phyloP scores from a whole-genome alignment of 1,140 invertebrate species.

The Lepidotrigona ventralis region DNA sequence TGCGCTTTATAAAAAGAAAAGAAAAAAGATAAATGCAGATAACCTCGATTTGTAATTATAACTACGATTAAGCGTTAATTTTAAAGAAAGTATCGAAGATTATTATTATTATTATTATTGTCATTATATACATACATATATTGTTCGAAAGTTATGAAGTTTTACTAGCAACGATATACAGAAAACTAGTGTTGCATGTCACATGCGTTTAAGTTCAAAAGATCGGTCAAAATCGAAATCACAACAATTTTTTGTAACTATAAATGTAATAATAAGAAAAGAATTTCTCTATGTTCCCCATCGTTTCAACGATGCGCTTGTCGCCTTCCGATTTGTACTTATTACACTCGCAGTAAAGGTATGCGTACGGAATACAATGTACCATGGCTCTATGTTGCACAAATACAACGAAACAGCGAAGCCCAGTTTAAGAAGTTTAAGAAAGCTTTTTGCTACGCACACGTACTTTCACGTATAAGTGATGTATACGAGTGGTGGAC shows the following conservation, averaged over 20 bases:
- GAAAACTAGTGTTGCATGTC: conserved; percentile 28
- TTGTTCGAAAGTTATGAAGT: not conserved
- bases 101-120: not conserved
- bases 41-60: conserved; percentile 4
- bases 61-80: not conserved
- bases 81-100: not conserved
- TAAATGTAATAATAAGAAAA: not conserved
- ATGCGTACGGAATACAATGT: not conserved
- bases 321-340: not conserved
- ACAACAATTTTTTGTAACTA: conserved; percentile 20
- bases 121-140: not conserved
- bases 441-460: conserved; percentile 18
- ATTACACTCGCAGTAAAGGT: not conserved
- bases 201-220: conserved; percentile 49
- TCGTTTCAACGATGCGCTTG: not conserved
- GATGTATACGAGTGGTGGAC: conserved; percentile 1
- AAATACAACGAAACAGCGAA: conserved; percentile 6
- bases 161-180: conserved; percentile 12
- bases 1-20: not conserved
- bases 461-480: conserved; percentile 6
- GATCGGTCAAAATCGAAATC: conserved; percentile 10
- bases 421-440: conserved; percentile 13
- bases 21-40: too few relatives aligned
- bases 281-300: not conserved
- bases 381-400: not conserved